These are phyloP conservation scores for Phalera bucephala DNA, from an alignment of 2,888 invertebrate genomes.

Conservation along the genomic window DNA sequence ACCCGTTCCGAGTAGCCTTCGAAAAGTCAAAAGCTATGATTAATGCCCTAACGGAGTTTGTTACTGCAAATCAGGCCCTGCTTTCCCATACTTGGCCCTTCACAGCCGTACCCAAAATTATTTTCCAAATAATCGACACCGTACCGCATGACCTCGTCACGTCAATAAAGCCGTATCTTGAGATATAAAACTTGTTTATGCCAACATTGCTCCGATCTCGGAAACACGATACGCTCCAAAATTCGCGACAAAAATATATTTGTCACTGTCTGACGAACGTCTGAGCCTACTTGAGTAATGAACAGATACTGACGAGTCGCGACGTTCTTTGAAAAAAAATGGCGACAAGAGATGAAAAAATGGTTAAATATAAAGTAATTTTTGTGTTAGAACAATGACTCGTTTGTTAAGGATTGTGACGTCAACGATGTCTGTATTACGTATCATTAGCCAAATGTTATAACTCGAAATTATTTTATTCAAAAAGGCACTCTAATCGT, in stretches of 20 bases:
- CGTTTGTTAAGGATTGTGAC: too few species aligned
- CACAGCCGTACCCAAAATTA: background rate
- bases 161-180: background rate
- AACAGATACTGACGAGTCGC: constrained; percentile 16
- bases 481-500: too few species aligned
- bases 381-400: too few species aligned
- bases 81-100: too few species aligned
- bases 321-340: constrained; percentile 28
- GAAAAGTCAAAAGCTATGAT: too few species aligned
- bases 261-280: constrained; percentile 38
- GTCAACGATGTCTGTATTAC: too few species aligned
- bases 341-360: background rate
- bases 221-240: constrained; percentile 23
- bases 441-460: too few species aligned
- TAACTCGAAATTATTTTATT: too few species aligned
- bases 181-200: constrained; percentile 3
- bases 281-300: constrained; percentile 45
- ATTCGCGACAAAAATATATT: constrained; percentile 45
- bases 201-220: background rate
- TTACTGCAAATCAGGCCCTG: too few species aligned
- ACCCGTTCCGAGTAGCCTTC: too few species aligned
- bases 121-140: background rate
- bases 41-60: too few species aligned
- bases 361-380: too few species aligned
- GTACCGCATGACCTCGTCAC: background rate